A percentile compares a stretch with the other conserved stretches of the same genome.
phyloP scores from a whole-genome alignment of 2,113 vertebrate species.

The Oostethus manadensis region DNA sequence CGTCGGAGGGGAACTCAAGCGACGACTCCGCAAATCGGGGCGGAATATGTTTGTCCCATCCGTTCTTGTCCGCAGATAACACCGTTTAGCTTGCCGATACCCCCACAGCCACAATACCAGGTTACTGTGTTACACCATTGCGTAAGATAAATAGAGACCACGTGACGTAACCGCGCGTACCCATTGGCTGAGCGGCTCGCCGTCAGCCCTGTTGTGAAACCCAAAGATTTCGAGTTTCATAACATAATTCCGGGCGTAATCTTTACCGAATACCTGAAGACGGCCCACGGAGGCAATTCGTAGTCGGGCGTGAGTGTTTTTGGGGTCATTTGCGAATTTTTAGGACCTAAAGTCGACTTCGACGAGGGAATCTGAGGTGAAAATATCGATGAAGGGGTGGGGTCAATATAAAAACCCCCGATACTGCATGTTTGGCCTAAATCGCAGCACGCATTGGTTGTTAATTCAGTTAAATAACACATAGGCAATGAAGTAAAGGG shows the following conservation, averaged over 20 bases:
- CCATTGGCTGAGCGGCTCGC: constrained; percentile 57
- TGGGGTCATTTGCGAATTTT: background rate
- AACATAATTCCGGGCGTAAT: constrained; percentile 52
- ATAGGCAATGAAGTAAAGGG: too few relatives aligned
- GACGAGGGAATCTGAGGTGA: constrained; percentile 32
- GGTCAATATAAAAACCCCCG: background rate
- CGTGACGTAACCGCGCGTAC: constrained; percentile 45
- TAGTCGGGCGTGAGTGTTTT: background rate
- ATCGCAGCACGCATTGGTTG: too few relatives aligned
- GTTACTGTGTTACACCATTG: constrained; percentile 60
- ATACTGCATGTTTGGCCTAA: background rate
- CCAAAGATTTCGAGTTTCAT: constrained; percentile 63
- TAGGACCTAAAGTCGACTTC: background rate
- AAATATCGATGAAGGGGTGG: constrained; percentile 14
- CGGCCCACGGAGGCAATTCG: rapidly evolving
- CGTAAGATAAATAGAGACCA: constrained; percentile 75
- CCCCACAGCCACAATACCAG: constrained; percentile 12
- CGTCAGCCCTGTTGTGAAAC: constrained; percentile 74
- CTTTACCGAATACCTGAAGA: background rate
- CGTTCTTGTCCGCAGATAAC: constrained; percentile 13
- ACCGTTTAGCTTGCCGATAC: background rate
- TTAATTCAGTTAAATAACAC: background rate
- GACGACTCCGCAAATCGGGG: background rate
- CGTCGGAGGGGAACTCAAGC: constrained; percentile 5
- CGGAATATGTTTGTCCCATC: background rate